Evolutionary conservation across 2,888 invertebrate species (phyloP), one percentile per base, ranked within the genome.

Genomic region (Cephus sareptanus): DNA sequence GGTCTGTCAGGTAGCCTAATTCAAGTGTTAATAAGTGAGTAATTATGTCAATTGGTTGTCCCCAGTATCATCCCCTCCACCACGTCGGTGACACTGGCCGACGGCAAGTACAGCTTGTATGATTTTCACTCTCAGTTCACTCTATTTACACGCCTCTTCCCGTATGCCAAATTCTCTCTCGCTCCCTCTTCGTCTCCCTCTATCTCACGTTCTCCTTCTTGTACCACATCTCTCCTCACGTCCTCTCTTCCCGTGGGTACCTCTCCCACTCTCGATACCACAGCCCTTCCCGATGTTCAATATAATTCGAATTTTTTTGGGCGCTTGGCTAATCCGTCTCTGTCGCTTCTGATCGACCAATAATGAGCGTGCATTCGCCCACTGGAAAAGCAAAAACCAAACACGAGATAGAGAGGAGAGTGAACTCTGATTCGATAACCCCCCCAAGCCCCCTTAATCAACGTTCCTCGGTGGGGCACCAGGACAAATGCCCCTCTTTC

Each of bases 221-320:
- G 71, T 34, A 9, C 71, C 37, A 37, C 13, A 37, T 37, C 15
- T 37, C 37, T 37, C 37, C 37, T 71, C 33, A 4, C 71, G 23
- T 56, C 23, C 56, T 56, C 40, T 40, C 56, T 56, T 56, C 56
- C 23, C 23, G 23, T 23, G 0, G 2, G 56, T 56, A 23, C 9
- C 23, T 56, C 56, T 23, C 56, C 56, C 56, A 56, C 56, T 23
- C 56, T 23, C 56, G 56, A 56, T 56, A 56, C 56, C 56, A 56
- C 56, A 56, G 56, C 56, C 56, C 56, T 56, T 56, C 56, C 23
- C 56, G 56, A 56, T 56, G 56, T 56, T 83, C 80, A 80, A 81
- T 83, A 81, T 81, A 83, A 83, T 80, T 82, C 81, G 80, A 80
- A 56, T 37, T 71, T 74, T 35, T 74, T 35, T 34, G 77, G 71